Percentiles rank a stretch among this genome's conserved stretches.
Evolutionary conservation across 1,140 invertebrate genomes (phyloP).

Genomic region (Eulimnadia texana): DNA sequence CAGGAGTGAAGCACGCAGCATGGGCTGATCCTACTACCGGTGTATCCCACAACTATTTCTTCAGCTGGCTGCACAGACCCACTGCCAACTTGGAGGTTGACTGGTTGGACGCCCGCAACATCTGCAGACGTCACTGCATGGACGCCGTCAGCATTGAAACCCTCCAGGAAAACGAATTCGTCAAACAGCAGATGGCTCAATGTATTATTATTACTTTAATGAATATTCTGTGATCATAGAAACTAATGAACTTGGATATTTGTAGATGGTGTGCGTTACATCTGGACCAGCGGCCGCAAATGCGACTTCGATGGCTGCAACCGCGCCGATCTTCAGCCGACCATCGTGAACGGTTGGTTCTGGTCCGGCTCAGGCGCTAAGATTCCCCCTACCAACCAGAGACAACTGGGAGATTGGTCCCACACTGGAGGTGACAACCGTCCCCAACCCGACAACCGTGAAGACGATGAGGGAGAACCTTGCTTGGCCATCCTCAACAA

Average conservation of each 20-base stretch:
- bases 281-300: conserved; percentile 81
- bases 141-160: conserved; percentile 80
- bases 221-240: too few relatives aligned
- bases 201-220: too few relatives aligned
- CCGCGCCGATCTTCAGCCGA: conserved; percentile 66
- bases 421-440: conserved; percentile 68
- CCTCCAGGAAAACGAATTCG: conserved; percentile 76
- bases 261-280: conserved; percentile 47
- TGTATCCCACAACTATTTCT: conserved; percentile 79
- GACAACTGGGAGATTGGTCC: conserved; percentile 77
- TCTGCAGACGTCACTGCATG: conserved; percentile 83
- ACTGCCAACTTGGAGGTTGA: conserved; percentile 73
- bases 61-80: conserved; percentile 78
- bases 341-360: conserved; percentile 83
- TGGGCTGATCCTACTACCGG: conserved; percentile 64
- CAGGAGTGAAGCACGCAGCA: conserved; percentile 67
- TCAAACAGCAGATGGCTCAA: conserved; percentile 65
- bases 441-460: conserved; percentile 74
- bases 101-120: conserved; percentile 79
- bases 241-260: too few relatives aligned
- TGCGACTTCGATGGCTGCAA: conserved; percentile 85
- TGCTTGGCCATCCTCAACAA: conserved; percentile 79
- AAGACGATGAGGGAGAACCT: conserved; percentile 72
- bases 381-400: conserved; percentile 69
- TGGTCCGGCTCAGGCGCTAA: conserved; percentile 81